Percentiles rank a stretch among this genome's conserved stretches.
phyloP scores from a whole-genome alignment of 92 coral and sea anemone species.

The Palythoa caribaeorum region DNA sequence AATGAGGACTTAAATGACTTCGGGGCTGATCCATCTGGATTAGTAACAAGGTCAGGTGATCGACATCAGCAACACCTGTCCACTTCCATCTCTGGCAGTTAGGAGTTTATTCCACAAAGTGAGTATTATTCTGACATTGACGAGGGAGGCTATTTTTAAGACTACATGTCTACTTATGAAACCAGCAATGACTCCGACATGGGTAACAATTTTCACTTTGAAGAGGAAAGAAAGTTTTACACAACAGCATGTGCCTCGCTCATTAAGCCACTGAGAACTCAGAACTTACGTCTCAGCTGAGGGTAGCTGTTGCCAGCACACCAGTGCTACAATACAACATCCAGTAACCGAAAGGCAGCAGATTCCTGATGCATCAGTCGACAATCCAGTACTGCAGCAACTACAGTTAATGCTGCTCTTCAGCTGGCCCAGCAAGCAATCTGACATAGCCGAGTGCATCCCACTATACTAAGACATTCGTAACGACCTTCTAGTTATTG shows the following conservation, averaged over 20 bases:
- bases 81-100: neutral
- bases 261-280: neutral
- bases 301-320: too few species aligned
- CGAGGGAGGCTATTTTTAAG: neutral
- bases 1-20: neutral
- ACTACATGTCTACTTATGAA: neutral
- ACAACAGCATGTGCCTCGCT: neutral
- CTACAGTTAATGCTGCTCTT: too few species aligned
- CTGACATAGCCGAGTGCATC: too few species aligned
- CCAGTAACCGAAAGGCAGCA: too few species aligned
- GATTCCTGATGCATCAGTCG: too few species aligned
- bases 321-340: too few species aligned
- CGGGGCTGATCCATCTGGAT: neutral
- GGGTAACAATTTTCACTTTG: neutral
- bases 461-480: too few species aligned
- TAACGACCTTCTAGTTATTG: too few species aligned
- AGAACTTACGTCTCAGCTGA: neutral
- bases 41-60: neutral
- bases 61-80: neutral
- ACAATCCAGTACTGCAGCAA: too few species aligned
- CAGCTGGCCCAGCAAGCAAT: too few species aligned
- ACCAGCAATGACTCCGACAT: neutral
- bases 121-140: too few species aligned
- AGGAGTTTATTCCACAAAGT: neutral
- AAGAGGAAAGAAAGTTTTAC: neutral